phyloP scores from a whole-genome alignment of 2,797 vertebrate species.

The Anguilla megastoma region DNA sequence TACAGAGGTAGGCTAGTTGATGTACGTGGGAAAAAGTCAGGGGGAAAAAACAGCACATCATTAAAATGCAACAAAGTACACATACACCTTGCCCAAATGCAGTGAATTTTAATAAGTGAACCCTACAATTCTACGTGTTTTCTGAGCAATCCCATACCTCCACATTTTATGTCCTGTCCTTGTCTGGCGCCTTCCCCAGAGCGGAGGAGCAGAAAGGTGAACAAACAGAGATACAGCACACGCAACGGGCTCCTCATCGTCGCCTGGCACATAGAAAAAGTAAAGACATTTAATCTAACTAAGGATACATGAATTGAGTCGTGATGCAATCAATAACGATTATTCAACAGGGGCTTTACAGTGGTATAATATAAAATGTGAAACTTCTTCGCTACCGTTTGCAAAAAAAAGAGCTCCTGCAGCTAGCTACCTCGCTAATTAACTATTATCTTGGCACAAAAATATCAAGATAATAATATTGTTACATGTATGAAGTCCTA shows the following conservation, averaged over 20 bases:
- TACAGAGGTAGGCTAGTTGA: neutral
- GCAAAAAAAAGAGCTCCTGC: neutral
- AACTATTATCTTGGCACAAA: neutral
- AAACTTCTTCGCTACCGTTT: neutral
- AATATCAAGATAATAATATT: neutral
- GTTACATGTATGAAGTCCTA: neutral
- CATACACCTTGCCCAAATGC: neutral
- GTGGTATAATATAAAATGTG: neutral
- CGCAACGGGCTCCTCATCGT: slow-evolving; percentile 63
- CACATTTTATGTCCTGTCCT: slow-evolving; percentile 89
- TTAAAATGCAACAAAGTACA: too few species aligned
- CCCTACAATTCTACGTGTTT: neutral
- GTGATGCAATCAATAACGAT: neutral
- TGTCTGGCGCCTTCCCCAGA: slow-evolving; percentile 70
- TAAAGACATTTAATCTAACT: slow-evolving; percentile 15
- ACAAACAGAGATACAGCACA: slow-evolving; percentile 56
- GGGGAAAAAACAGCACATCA: too few species aligned
- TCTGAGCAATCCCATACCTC: slow-evolving; percentile 70
- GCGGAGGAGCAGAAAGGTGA: slow-evolving; percentile 67
- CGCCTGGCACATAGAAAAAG: slow-evolving; percentile 40
- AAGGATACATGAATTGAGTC: neutral
- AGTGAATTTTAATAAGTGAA: neutral
- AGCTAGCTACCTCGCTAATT: neutral
- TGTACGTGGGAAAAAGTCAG: neutral
- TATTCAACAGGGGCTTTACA: neutral